A percentile compares a stretch with the other conserved stretches of the same genome.
phyloP scores from a whole-genome alignment of 2,888 invertebrate genomes.

The Pegoplata infirma region DNA sequence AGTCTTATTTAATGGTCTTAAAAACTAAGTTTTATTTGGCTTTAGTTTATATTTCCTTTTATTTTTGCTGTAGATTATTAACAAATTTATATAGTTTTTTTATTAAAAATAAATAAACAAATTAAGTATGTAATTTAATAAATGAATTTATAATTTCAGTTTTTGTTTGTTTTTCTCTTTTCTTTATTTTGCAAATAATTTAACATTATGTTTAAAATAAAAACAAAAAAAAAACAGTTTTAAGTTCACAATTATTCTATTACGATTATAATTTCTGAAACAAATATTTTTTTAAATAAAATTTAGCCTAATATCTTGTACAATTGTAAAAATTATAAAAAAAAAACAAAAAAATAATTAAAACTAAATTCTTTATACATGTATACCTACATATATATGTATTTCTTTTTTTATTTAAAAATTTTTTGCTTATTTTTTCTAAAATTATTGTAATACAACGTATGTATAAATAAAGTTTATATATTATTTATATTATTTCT shows the following conservation, averaged over 20 bases:
- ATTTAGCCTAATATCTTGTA: conserved; percentile 55
- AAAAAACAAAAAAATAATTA: background rate
- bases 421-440: conserved; percentile 15
- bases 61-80: conserved; percentile 41
- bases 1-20: conserved; percentile 49
- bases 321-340: conserved; percentile 50
- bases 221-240: background rate
- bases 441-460: conserved; percentile 14
- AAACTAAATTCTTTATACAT: background rate
- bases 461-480: conserved; percentile 12
- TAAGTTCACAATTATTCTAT: conserved; percentile 20
- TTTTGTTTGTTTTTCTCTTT: conserved; percentile 20
- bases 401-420: conserved; percentile 34
- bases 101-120: conserved; percentile 39
- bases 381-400: background rate
- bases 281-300: conserved; percentile 10
- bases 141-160: conserved; percentile 55
- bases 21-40: conserved; percentile 55
- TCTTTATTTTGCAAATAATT: background rate
- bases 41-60: conserved; percentile 42
- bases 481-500: conserved; percentile 52
- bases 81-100: conserved; percentile 47
- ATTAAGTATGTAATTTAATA: conserved; percentile 35
- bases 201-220: background rate
- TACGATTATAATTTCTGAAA: conserved; percentile 1